These are phyloP conservation scores for Rhinogobio ventralis DNA, from an alignment of 2,797 vertebrate genomes.

Conservation along the genomic window DNA sequence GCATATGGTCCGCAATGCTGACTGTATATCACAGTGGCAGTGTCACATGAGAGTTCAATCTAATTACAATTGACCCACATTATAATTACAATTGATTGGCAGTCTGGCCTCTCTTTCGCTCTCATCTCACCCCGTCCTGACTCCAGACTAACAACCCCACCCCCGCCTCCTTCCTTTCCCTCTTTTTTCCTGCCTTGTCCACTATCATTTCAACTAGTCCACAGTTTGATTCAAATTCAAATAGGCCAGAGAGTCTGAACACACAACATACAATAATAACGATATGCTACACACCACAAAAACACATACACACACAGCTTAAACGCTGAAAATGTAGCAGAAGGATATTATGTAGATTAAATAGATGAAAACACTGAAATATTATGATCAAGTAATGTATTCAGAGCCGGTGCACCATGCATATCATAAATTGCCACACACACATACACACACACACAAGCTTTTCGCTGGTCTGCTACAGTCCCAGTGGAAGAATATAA, in stretches of 20 bases:
- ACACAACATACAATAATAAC: conserved; percentile 35
- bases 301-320: conserved; percentile 2
- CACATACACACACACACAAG: conserved; percentile 16
- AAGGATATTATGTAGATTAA: conserved; percentile 40
- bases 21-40: conserved; percentile 47
- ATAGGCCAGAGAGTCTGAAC: conserved; percentile 49
- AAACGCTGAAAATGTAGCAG: conserved; percentile 18
- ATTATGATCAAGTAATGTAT: conserved; percentile 28
- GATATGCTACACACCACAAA: conserved; percentile 29
- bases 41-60: conserved; percentile 57
- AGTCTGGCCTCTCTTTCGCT: conserved; percentile 45
- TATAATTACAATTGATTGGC: conserved; percentile 64
- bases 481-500: conserved; percentile 37
- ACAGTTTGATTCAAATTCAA: conserved; percentile 59
- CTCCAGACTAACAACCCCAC: conserved; percentile 44
- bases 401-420: background rate
- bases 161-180: conserved; percentile 60
- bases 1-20: conserved; percentile 37
- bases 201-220: conserved; percentile 12
- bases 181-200: conserved; percentile 63
- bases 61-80: conserved; percentile 64
- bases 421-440: conserved; percentile 19
- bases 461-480: conserved; percentile 9
- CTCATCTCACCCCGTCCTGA: conserved; percentile 19
- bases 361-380: conserved; percentile 37